phyloP scores from a whole-genome alignment of 2,113 vertebrate genomes.

The Nycticryphes semicollaris region DNA sequence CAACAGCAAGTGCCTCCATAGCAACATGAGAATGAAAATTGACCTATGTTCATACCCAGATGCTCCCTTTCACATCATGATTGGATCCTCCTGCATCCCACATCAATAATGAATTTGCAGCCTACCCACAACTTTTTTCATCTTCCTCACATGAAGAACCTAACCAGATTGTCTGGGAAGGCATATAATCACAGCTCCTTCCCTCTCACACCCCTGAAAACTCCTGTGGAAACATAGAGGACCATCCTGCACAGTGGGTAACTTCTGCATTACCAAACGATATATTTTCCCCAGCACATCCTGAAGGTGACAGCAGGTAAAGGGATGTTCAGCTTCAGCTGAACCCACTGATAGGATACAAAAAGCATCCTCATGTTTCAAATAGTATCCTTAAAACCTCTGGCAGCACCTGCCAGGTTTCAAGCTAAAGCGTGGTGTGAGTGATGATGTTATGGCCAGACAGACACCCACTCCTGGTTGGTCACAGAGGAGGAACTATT shows the following conservation, averaged over 20 bases:
- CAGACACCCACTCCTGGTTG: neutral
- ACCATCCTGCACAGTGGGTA: neutral
- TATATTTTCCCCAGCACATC: neutral
- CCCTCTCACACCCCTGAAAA: neutral
- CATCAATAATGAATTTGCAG: neutral
- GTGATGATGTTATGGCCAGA: neutral
- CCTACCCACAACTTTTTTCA: neutral
- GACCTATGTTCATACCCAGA: neutral
- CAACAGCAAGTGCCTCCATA: neutral
- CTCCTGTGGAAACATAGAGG: neutral
- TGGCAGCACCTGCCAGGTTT: neutral
- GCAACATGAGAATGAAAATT: neutral
- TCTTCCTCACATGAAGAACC: neutral
- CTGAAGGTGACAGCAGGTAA: neutral
- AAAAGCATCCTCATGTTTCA: neutral
- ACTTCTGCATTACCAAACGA: neutral
- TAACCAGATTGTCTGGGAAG: neutral
- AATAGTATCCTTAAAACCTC: neutral
- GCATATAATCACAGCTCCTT: neutral
- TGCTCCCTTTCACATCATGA: neutral
- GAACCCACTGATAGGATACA: neutral
- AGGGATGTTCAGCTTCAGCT: neutral
- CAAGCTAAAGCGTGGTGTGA: rapidly evolving
- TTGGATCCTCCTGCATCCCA: neutral
- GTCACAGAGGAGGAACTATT: neutral